Percentiles rank a stretch among this genome's conserved stretches.
phyloP scores from a whole-genome alignment of 2,888 invertebrate genomes.

The Ophraella communa region DNA sequence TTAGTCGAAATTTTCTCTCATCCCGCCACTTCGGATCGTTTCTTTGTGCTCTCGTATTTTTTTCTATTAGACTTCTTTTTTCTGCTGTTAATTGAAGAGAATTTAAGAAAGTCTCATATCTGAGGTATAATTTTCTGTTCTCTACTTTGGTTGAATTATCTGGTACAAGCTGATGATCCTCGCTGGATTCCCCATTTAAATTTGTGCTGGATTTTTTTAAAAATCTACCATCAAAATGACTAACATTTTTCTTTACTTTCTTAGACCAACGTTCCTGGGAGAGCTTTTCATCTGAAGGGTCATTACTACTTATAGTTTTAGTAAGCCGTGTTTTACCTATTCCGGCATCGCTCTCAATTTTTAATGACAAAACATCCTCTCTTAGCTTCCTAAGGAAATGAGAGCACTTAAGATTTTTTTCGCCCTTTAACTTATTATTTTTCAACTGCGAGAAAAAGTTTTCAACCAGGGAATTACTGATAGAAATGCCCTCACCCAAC shows the following conservation, averaged over 20 bases:
- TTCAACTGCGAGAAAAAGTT: too few species aligned
- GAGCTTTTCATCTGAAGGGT: not conserved
- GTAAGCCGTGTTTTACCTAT: slow-evolving; percentile 11
- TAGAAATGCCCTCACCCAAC: too few species aligned
- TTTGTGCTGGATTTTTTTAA: not conserved
- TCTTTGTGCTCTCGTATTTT: slow-evolving; percentile 7
- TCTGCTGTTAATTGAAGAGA: not conserved
- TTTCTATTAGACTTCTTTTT: not conserved
- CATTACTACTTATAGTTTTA: too few species aligned
- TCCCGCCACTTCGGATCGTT: slow-evolving; percentile 6
- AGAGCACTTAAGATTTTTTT: too few species aligned
- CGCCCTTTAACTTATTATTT: slow-evolving; percentile 7
- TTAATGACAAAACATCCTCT: slow-evolving; percentile 1
- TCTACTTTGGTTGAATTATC: not conserved
- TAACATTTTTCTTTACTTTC: slow-evolving; percentile 5
- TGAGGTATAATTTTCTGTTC: not conserved
- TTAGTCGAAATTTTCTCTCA: slow-evolving; percentile 9
- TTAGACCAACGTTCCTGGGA: slow-evolving; percentile 2
- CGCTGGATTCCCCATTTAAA: not conserved
- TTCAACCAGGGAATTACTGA: too few species aligned
- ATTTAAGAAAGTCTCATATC: not conserved
- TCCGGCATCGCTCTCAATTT: not conserved
- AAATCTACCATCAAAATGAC: slow-evolving; percentile 5
- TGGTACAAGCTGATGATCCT: not conserved
- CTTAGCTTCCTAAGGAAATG: not conserved